Conservation (phyloP, 2,888 invertebrate genomes). For the Pterostichus madidus region DNA sequence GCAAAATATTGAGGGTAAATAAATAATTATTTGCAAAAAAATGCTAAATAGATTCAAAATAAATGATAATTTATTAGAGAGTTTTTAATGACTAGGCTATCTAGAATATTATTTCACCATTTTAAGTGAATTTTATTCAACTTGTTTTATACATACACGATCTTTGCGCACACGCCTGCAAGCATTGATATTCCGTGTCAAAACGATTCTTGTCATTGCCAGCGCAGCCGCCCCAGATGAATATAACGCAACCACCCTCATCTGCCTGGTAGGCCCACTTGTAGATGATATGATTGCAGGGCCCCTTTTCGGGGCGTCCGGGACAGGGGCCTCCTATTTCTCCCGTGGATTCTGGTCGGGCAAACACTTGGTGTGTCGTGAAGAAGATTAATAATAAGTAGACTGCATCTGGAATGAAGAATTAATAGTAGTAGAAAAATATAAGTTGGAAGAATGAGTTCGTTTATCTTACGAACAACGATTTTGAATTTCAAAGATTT, state of each 20-base stretch:
- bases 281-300: conserved; percentile 82
- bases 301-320: conserved; percentile 78
- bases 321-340: conserved; percentile 75
- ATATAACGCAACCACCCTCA: conserved; percentile 81
- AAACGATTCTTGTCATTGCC: conserved; percentile 85
- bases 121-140: too few relatives aligned
- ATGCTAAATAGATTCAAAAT: too few relatives aligned
- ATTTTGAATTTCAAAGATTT: too few relatives aligned
- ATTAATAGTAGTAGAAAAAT: neutral
- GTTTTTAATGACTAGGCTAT: too few relatives aligned
- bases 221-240: conserved; percentile 85
- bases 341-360: conserved; percentile 37
- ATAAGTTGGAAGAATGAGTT: neutral
- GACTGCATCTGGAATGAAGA: conserved; percentile 25
- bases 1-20: too few relatives aligned
- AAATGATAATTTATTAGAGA: too few relatives aligned
- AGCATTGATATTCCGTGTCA: conserved; percentile 83
- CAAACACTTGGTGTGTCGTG: neutral
- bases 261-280: conserved; percentile 84
- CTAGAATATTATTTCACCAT: too few relatives aligned
- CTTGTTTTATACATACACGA: conserved; percentile 76
- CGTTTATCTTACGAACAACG: too few relatives aligned
- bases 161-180: conserved; percentile 82
- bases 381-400: conserved; percentile 34
- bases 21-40: too few relatives aligned